These are phyloP conservation scores for Hypsibius dujardini DNA, from an alignment of 1,140 invertebrate genomes.

Conservation along the genomic window DNA sequence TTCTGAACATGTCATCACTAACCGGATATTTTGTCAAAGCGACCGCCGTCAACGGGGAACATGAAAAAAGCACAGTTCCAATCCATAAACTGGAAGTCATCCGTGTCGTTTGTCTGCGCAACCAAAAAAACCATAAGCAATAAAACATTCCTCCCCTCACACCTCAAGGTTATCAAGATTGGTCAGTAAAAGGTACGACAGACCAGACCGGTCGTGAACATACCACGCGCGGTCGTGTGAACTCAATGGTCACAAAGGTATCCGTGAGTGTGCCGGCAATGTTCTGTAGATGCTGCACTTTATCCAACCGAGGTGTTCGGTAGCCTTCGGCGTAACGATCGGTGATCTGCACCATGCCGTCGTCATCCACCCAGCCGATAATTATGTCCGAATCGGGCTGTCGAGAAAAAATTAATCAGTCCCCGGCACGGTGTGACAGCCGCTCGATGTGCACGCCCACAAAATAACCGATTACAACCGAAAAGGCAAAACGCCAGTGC, in stretches of 20 bases:
- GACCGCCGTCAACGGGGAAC: constrained; percentile 31
- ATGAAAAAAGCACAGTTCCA: constrained; percentile 29
- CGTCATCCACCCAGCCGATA: constrained; percentile 25
- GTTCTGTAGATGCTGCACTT: constrained; percentile 7
- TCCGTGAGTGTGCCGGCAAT: background rate
- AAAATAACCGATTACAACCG: no score
- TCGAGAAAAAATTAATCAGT: background rate
- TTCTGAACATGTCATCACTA: no score
- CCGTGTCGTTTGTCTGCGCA: constrained; percentile 26
- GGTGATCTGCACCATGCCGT: constrained; percentile 23
- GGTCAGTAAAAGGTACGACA: background rate
- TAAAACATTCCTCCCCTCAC: background rate
- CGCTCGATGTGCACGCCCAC: no score
- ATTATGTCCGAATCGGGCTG: constrained; percentile 19
- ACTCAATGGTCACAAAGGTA: constrained; percentile 25
- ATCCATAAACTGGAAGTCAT: constrained; percentile 28
- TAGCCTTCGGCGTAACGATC: constrained; percentile 23
- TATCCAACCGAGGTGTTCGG: background rate
- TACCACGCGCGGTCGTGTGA: constrained; percentile 25
- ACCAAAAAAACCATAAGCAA: background rate
- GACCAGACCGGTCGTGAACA: background rate
- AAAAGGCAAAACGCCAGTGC: no score
- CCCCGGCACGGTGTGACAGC: background rate
- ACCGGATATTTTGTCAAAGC: constrained; percentile 20
- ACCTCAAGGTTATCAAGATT: background rate